Evolutionary conservation across 2,113 vertebrate species (phyloP), one percentile per base, ranked within the genome.

Genomic region (Gracilinanus agilis): DNA sequence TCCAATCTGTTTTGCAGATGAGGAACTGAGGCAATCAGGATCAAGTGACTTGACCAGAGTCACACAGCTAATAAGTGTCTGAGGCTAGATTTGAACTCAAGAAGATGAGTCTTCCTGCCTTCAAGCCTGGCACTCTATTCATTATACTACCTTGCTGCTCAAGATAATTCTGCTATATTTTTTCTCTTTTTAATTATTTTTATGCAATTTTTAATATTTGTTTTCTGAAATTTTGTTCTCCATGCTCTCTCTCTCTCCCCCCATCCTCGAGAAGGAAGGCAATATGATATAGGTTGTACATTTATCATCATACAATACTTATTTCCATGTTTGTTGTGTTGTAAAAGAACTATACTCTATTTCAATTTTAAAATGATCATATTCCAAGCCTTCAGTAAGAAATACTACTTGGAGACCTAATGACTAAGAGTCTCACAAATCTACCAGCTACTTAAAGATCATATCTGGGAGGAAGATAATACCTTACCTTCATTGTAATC

Each of bases 381-480:
- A 49, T 90, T 90, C 44, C 25, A 29, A 53, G 44, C 11, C 44
- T 53, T 90, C 89, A 90, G 24, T 90, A 49, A 53, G 89, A 90
- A 89, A 90, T 53, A 90, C 6, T 29, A 44, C 89, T 24, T 53
- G 49, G 44, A 25, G 44, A 53, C 27, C 11, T 53, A n/a, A 5
- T 2, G 27, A 83, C 44, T 19, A 3, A 90, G 40, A 53, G 25
- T 53, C 24, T 24, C 44, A 90, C 89, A 90, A 90, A 53, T 49
- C 49, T 90, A 53, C 24, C 88, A 95, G 91, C 61, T 92, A 90
- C 95, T 97, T 95, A 96, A 95, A 97, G 90, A 94, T 44, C 25
- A 94, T 95, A 61, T 93, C 24, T 93, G 54, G 93, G 95, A 91
- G 55, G 89, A 95, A 92, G 88, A 96, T 95, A 96, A 96, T 97